Evolutionary conservation across 1,140 invertebrate species (phyloP), one percentile per base, ranked within the genome.

Genomic region (Maniola jurtina): DNA sequence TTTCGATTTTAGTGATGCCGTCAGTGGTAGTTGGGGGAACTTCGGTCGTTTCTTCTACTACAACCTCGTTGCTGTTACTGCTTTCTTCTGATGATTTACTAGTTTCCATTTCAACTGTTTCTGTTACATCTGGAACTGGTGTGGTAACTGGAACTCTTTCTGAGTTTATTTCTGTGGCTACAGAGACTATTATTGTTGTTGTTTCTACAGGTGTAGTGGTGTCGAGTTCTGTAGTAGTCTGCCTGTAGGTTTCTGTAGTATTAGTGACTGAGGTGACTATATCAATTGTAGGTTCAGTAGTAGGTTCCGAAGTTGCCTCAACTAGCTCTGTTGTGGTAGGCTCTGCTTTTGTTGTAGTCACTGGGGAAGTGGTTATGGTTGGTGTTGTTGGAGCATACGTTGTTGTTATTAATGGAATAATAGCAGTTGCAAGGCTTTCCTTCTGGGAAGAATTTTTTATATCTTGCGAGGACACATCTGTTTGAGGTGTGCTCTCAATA

Each of bases 31-130:
- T 69, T 50, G 61, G 56, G 15, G 50, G 38, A 35, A 59, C 57
- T 11, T 54, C 63, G 16, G 40, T 72, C 9, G 55, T 68, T 42
- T 68, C 45, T 48, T 66, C 47, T 57, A 85, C 79, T 6, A 87
- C n/a, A 34, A 55, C 76, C 71, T 89, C 86, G 61, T 90, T 90
- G 60, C 80, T 84, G 11, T 73, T 70, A 50, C 79, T 86, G 45
- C 80, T 86, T 62, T 86, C 83, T 71, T 86, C 80, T 16, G 84
- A 79, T 66, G 72, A 70, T 48, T 75, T 75, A 33, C 79, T 70
- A 5, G 71, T 71, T 58, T 72, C 71, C 9, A 66, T n/a, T 34
- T 57, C 35, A 15, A 45, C 59, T 50, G 61, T 52, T 54, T 73
- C 75, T 14, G 58, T 69, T 33, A 57, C 34, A 47, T 73, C 72